phyloP scores from a whole-genome alignment of 2,113 vertebrate species.

The Brienomyrus longianalis region DNA sequence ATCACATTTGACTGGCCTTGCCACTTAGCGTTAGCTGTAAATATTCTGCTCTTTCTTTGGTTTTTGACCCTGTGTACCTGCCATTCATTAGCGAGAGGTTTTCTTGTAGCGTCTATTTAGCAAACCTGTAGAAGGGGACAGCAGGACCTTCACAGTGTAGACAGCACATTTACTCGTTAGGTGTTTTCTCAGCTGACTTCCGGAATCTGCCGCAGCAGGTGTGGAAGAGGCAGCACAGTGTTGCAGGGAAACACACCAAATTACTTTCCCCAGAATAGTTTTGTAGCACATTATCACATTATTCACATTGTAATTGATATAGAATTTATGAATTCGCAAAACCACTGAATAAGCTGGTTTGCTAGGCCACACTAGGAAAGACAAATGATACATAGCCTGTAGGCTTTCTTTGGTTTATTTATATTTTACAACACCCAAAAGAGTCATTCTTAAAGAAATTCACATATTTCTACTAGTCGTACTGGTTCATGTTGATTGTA shows the following conservation, averaged over 20 bases:
- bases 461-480: not conserved
- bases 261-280: not conserved
- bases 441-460: not conserved
- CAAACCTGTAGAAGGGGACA: not conserved
- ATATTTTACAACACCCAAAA: not conserved
- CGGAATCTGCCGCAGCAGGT: not conserved
- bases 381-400: not conserved
- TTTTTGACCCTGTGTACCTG: not conserved
- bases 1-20: not conserved
- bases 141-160: not conserved
- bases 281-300: not conserved
- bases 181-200: not conserved
- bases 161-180: not conserved
- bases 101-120: not conserved
- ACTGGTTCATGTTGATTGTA: not conserved
- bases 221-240: not conserved
- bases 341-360: not conserved
- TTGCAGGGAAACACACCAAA: not conserved
- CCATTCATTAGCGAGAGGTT: not conserved
- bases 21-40: not conserved
- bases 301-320: not conserved
- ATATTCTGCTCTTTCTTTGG: not conserved
- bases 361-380: not conserved
- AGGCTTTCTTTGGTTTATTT: not conserved
- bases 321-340: not conserved